Evolutionary conservation across 2,888 invertebrate genomes (phyloP).

Genomic region (Cheilosia urbana): DNA sequence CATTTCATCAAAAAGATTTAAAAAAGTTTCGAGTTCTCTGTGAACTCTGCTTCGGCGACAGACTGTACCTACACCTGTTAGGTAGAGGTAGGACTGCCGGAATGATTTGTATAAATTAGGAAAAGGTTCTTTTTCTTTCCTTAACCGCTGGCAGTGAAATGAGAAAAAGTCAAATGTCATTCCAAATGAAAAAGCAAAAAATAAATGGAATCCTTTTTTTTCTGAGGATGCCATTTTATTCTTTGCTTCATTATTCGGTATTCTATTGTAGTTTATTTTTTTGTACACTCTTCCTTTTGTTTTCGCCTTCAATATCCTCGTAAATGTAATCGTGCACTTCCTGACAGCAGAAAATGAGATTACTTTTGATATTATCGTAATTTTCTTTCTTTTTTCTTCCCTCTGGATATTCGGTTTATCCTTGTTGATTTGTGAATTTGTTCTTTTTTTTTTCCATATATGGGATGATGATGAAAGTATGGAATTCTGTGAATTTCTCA

Average conservation of each 20-base stretch:
- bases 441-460: neutral
- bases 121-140: neutral
- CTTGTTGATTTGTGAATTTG: slow-evolving; percentile 1
- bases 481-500: slow-evolving; percentile 71
- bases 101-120: slow-evolving; percentile 17
- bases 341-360: slow-evolving; percentile 70
- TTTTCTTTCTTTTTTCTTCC: slow-evolving; percentile 21
- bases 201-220: slow-evolving; percentile 40
- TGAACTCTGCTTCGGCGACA: neutral
- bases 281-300: slow-evolving; percentile 12
- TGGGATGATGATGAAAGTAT: slow-evolving; percentile 22
- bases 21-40: too few relatives aligned
- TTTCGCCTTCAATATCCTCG: slow-evolving; percentile 20
- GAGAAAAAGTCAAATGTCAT: slow-evolving; percentile 59
- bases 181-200: slow-evolving; percentile 29
- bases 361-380: slow-evolving; percentile 59
- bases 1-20: too few relatives aligned
- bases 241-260: slow-evolving; percentile 8
- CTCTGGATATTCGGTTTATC: neutral
- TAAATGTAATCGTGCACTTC: slow-evolving; percentile 65
- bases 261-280: slow-evolving; percentile 16
- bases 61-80: slow-evolving; percentile 21
- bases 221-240: slow-evolving; percentile 6
- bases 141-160: slow-evolving; percentile 26
- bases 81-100: neutral